Base-by-base conservation (phyloP, 2,113 vertebrate genomes). In the Epinephelus fuscoguttatus region DNA sequence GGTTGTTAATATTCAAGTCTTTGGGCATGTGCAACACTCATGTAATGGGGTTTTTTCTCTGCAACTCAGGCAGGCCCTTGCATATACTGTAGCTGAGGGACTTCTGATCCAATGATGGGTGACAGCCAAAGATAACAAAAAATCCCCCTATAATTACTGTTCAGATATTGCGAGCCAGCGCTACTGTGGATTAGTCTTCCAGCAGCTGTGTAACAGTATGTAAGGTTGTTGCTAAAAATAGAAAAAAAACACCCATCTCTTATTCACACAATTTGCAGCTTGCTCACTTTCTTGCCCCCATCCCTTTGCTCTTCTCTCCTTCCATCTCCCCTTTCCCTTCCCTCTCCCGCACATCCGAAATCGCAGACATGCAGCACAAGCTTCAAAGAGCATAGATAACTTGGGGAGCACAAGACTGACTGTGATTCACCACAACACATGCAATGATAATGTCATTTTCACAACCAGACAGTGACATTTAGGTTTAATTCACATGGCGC, bases 341-440 rank as follows among this genome's bases (percentile, higher is more conserved):
- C 57, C 45, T 84, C 70, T 82, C 78, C 18, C 50, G 10, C 62
- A 71, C 84, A 89, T 83, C 84, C 69, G 52, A 92, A 91, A 87
- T 90, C 61, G 40, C 76, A 88, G 89, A 86, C 89, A 47, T 85
- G 88, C 87, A 79, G 91, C 91, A 85, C 50, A 8, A 68, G 91
- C 93, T 93, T 94, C 94, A 94, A 94, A 94, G 92, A 94, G 92
- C 93, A 94, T 92, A 90, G 93, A 93, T 94, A 94, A 94, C 86
- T 88, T 71, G 42, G 88, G 68, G 75, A 85, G 84, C 40, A 69
- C 81, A 77, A 85, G 84, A 78, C 81, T 71, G 85, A 84, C 87
- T 81, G 87, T 77, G 81, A 91, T 90, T 90, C 87, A 89, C 64
- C 84, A 81, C 85, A 89, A 84, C 90, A 80, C 78, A 74, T 67